Percentiles rank a stretch among this genome's conserved stretches.
These are phyloP conservation scores for Epinephelus fuscoguttatus DNA, from an alignment of 2,113 vertebrate species.

Conservation along the genomic window DNA sequence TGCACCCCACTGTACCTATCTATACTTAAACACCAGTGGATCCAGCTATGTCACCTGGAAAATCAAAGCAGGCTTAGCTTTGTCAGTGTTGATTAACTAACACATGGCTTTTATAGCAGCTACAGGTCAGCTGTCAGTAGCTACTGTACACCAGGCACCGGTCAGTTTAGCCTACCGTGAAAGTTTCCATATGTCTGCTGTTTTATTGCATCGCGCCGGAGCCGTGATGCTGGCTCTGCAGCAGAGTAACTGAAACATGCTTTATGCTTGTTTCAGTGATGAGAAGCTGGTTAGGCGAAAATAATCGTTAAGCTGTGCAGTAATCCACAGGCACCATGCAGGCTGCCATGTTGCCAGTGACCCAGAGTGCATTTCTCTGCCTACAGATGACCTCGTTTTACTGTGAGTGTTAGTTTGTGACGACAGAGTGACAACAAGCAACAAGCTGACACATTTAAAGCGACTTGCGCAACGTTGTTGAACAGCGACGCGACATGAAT, in stretches of 20 bases:
- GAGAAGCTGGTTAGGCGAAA: not conserved
- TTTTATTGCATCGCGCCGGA: slow-evolving; percentile 64
- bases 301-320: slow-evolving; percentile 43
- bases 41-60: not conserved
- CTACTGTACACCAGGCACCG: not conserved
- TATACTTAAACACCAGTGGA: not conserved
- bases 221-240: slow-evolving; percentile 55
- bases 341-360: slow-evolving; percentile 77
- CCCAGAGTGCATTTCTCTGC: slow-evolving; percentile 70
- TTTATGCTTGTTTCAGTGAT: slow-evolving; percentile 2
- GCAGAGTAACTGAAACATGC: slow-evolving; percentile 78
- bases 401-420: not conserved
- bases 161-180: slow-evolving; percentile 78
- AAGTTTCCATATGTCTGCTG: slow-evolving; percentile 67
- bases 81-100: not conserved
- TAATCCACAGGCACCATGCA: slow-evolving; percentile 57
- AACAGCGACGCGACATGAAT: not conserved
- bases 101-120: not conserved
- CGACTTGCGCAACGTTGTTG: rapidly evolving
- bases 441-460: rapidly evolving
- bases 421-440: rapidly evolving
- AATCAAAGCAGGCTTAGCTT: slow-evolving; percentile 8
- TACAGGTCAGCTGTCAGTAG: slow-evolving; percentile 37
- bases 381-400: not conserved
- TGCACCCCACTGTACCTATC: not conserved